phyloP scores from a whole-genome alignment of 1,140 invertebrate species.

The Dreissena polymorpha region DNA sequence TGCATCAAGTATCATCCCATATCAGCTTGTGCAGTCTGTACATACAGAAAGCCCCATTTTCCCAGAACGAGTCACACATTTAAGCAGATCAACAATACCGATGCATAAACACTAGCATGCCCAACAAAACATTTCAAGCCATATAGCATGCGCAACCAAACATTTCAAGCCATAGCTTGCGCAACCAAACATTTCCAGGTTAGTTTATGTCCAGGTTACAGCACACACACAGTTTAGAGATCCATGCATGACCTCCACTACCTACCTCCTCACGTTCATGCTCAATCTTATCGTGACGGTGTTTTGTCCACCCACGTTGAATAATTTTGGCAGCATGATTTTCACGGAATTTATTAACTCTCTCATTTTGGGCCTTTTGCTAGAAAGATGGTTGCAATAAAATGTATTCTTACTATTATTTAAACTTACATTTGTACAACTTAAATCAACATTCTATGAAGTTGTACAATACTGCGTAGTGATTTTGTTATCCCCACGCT shows the following conservation, averaged over 20 bases:
- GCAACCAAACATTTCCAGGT: neutral
- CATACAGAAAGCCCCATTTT: too few species aligned
- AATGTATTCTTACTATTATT: neutral
- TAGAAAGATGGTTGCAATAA: neutral
- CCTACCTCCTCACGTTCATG: conserved; percentile 68
- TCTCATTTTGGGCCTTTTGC: conserved; percentile 40
- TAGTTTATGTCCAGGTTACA: neutral
- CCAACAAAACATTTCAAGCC: too few species aligned
- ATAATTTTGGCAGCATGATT: conserved; percentile 74
- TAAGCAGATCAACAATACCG: neutral
- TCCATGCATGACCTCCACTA: neutral
- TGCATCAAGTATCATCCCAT: too few species aligned
- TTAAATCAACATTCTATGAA: neutral
- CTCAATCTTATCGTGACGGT: conserved; percentile 60
- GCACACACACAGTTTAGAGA: neutral
- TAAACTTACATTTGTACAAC: neutral
- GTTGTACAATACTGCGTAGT: neutral
- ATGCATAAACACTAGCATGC: neutral
- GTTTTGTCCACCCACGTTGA: conserved; percentile 69
- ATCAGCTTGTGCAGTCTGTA: too few species aligned
- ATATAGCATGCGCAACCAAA: too few species aligned
- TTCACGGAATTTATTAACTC: conserved; percentile 68
- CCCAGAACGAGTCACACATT: too few species aligned
- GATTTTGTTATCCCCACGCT: too few species aligned
- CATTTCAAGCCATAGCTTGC: too few species aligned